Evolutionary conservation across 1,140 invertebrate genomes (phyloP), one percentile per base, ranked within the genome.

Genomic region (Brachionus koreanus): DNA sequence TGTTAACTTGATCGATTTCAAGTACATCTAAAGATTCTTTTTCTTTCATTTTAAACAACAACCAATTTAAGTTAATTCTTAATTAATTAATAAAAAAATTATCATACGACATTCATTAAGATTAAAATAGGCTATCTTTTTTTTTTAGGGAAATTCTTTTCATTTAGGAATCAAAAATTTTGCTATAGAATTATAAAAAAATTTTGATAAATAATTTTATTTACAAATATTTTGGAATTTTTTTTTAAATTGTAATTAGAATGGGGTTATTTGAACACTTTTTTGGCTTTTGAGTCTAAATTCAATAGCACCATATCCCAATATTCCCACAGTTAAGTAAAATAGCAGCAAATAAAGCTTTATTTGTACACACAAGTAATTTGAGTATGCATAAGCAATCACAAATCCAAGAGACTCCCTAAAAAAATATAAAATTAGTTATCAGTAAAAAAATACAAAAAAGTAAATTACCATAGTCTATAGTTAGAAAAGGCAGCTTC

Each of bases 401-500:
- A 97, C 94, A 86, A 97, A 96, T 0, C 96, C 96, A 12, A 93
- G 90, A 23, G 93, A 95, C 88, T 98, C 96, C 94, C 95, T 77
- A 49, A 16, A 33, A 12, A 96, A 33, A 6, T n/a, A n/a, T 10
- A 46, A 12, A 3, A 46, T n/a, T 33, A 16, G 9, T 3, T 23
- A 61, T 46, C 52, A 52, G 13, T 0, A 23, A 43, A 75, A 75
- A 5, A 37, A 33, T 3, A 96, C 94, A 86, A 97, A 96, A 0
- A 95, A 96, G 12, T 93, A 19, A 93, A 94, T 88, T 97, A 95
- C 86, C 86, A 87, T 5, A 98, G 91, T 43, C 96, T 91, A 88
- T 95, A 98, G 89, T 97, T 97, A 83, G 95, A 95, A 90, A 98
- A 98, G 0, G 95, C 96, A 0, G 96, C 94, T 88, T 98, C 95